Conservation (phyloP, 2,113 vertebrate species). For the Todiramphus chloris region DNA sequence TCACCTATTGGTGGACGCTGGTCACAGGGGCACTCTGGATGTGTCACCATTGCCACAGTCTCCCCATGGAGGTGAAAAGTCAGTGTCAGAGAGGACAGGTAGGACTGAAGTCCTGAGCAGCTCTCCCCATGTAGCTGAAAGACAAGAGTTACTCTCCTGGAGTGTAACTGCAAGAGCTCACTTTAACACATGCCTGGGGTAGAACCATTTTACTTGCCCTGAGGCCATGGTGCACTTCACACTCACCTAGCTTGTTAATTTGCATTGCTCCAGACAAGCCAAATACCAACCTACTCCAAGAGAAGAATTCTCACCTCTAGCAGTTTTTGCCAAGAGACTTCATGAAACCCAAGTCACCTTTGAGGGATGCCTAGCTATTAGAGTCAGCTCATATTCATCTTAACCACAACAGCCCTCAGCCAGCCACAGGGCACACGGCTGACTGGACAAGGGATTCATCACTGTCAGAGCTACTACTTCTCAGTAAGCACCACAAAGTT, state of each 20-base stretch:
- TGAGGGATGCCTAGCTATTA: fast-evolving
- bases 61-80: slow-evolving; percentile 43
- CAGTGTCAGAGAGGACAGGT: slow-evolving; percentile 56
- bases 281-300: neutral
- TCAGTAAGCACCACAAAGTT: fast-evolving
- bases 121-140: slow-evolving; percentile 45
- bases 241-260: neutral
- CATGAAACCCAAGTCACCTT: neutral
- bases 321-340: neutral
- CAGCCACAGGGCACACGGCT: neutral
- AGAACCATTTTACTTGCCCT: neutral
- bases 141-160: neutral
- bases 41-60: slow-evolving; percentile 31
- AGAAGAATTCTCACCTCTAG: neutral
- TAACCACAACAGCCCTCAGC: neutral
- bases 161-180: neutral
- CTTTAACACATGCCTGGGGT: neutral
- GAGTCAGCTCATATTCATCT: neutral
- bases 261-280: neutral
- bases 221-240: neutral
- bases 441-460: neutral
- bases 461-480: neutral
- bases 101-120: slow-evolving; percentile 55
- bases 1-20: slow-evolving; percentile 43
- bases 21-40: slow-evolving; percentile 67